Evolutionary conservation across 2,797 vertebrate genomes (phyloP).

Genomic region (Hyperoplus lanceolatus): DNA sequence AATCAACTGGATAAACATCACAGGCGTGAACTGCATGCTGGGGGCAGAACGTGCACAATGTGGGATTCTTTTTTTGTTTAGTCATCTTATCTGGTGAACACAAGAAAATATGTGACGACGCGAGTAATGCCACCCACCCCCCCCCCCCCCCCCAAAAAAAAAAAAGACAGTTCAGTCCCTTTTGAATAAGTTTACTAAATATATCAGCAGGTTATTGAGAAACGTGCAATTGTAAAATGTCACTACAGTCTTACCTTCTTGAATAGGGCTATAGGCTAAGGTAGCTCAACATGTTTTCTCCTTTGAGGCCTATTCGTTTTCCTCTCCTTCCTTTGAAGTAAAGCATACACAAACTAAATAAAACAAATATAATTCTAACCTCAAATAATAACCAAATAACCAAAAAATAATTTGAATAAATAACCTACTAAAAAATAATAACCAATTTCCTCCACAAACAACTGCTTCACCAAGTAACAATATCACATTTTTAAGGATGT

Average conservation of each 20-base stretch:
- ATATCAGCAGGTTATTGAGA: background rate
- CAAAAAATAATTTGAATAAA: background rate
- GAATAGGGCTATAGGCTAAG: background rate
- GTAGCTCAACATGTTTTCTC: background rate
- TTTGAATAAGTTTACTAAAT: background rate
- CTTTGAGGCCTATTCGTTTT: background rate
- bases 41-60: constrained; percentile 7
- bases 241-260: background rate
- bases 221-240: background rate
- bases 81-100: constrained; percentile 3
- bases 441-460: background rate
- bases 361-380: background rate
- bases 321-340: background rate
- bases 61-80: background rate
- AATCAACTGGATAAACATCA: constrained; percentile 52
- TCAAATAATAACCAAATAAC: background rate
- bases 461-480: background rate
- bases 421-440: background rate
- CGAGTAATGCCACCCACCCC: too few relatives aligned
- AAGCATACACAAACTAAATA: background rate
- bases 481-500: background rate
- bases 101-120: too few relatives aligned
- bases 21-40: constrained; percentile 8
- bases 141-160: too few relatives aligned
- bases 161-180: background rate